Evolutionary conservation across 2,797 vertebrate species (phyloP), one percentile per base, ranked within the genome.

Genomic region (Acanthiza pusilla): DNA sequence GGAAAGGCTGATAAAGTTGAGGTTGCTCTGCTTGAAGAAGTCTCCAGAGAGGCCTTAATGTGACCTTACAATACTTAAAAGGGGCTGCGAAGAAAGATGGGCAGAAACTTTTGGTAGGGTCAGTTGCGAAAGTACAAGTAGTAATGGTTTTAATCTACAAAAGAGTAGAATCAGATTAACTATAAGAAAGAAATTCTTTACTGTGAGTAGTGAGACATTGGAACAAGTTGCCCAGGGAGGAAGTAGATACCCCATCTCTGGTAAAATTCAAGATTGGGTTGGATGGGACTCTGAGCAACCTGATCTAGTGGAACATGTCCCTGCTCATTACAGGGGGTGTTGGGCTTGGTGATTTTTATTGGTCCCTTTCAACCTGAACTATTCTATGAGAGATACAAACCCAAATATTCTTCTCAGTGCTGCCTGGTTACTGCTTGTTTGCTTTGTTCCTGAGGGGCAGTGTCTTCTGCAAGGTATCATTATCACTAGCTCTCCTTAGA

Each of bases 381-480:
- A 6, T 57, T 62, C 55, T 61, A 10, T 38, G 43, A 82, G 3
- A 78, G 26, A 27, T 48, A 21, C 3, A 19, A 88, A 43, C 1
- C 0, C 48, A 72, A 83, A 53, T 60, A 57, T 22, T 73, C 9
- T 65, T 76, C 50, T 43, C 32, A 20, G 18, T 27, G n/a, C 43
- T 71, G 21, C 19, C 16, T 36, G 18, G 9, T 32, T 62, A 30
- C 40, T 74, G 7, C 11, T 77, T 77, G 11, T 40, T 80, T 20
- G 16, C 13, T 61, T 70, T 48, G 10, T 5, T 9, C 5, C 8
- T 3, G 4, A 5, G 6, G 10, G 18, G 1, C 13, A 57, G 21
- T 34, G 19, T 76, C 30, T 68, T 88, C 45, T 55, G 29, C 12
- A 51, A 71, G 7, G 13, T 47, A 38, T 50, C 38, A 36, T 50